Percentiles rank a stretch among this genome's conserved stretches.
phyloP scores from a whole-genome alignment of 1,140 invertebrate species.

The Hypothenemus hampei region DNA sequence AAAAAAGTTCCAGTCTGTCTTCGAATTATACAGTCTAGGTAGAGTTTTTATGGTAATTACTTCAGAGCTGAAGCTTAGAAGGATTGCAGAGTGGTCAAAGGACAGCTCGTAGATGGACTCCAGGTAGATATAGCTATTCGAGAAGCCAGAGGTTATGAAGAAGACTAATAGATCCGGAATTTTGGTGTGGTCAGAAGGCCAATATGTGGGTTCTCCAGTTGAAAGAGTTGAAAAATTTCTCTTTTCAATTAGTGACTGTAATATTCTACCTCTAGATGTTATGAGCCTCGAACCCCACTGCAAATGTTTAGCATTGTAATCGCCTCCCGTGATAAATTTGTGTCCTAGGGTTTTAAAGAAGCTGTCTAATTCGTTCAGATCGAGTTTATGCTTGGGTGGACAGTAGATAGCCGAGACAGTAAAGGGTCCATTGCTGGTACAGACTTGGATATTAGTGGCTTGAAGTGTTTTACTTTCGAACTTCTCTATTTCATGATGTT shows the following conservation, averaged over 20 bases:
- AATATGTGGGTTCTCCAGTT: slow-evolving; percentile 43
- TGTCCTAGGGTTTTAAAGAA: slow-evolving; percentile 39
- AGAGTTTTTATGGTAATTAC: slow-evolving; percentile 1
- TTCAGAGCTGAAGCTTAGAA: slow-evolving; percentile 16
- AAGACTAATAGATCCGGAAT: slow-evolving; percentile 43
- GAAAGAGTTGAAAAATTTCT: neutral
- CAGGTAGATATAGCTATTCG: slow-evolving; percentile 15
- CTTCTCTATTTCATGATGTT: slow-evolving; percentile 22
- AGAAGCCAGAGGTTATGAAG: slow-evolving; percentile 18
- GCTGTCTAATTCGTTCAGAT: neutral
- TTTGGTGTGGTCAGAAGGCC: slow-evolving; percentile 39
- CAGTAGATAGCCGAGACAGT: neutral
- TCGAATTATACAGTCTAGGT: slow-evolving; percentile 5
- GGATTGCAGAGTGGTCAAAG: slow-evolving; percentile 34
- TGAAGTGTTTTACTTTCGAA: neutral
- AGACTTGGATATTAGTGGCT: neutral
- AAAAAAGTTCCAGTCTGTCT: slow-evolving; percentile 14
- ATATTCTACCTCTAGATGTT: neutral
- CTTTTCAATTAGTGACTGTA: neutral
- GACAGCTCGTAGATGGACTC: slow-evolving; percentile 22
- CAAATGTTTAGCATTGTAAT: slow-evolving; percentile 47
- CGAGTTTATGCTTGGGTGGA: neutral
- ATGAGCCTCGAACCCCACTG: slow-evolving; percentile 42
- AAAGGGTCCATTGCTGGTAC: neutral
- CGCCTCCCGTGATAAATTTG: slow-evolving; percentile 42